phyloP scores from a whole-genome alignment of 2,113 vertebrate species.

The Myotis davidii region DNA sequence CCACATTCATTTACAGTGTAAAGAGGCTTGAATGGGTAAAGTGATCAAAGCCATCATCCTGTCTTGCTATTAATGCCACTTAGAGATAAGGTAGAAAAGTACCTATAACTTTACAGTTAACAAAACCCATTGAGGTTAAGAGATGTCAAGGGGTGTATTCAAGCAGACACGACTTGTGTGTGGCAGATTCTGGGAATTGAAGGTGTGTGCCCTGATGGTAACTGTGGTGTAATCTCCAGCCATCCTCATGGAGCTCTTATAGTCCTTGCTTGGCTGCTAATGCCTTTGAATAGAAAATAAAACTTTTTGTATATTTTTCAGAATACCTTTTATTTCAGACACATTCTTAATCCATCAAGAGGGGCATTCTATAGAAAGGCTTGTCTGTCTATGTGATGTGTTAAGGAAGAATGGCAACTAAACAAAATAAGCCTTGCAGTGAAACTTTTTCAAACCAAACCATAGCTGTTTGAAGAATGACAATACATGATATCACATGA shows the following conservation, averaged over 20 bases:
- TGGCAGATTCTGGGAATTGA: neutral
- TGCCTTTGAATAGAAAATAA: constrained; percentile 36
- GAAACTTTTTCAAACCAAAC: constrained; percentile 73
- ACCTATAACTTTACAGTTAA: neutral
- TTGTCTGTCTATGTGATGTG: constrained; percentile 64
- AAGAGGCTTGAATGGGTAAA: neutral
- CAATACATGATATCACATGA: constrained; percentile 69
- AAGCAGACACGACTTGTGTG: neutral
- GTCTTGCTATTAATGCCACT: neutral
- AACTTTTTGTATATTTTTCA: constrained; percentile 24
- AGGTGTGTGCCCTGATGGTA: neutral
- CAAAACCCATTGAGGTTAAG: neutral
- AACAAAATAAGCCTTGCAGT: constrained; percentile 28
- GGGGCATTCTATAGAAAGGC: constrained; percentile 68
- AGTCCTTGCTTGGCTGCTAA: neutral
- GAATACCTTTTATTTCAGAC: constrained; percentile 50
- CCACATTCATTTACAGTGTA: neutral
- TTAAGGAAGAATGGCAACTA: constrained; percentile 74
- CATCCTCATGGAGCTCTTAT: neutral
- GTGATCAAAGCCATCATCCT: neutral
- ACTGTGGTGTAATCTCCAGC: neutral
- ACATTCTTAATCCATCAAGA: constrained; percentile 69
- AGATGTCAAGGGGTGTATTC: neutral
- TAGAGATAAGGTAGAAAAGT: neutral
- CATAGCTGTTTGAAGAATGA: constrained; percentile 78